A percentile compares a stretch with the other conserved stretches of the same genome.
phyloP scores from a whole-genome alignment of 2,797 vertebrate genomes.

The Silurus lanzhouensis region DNA sequence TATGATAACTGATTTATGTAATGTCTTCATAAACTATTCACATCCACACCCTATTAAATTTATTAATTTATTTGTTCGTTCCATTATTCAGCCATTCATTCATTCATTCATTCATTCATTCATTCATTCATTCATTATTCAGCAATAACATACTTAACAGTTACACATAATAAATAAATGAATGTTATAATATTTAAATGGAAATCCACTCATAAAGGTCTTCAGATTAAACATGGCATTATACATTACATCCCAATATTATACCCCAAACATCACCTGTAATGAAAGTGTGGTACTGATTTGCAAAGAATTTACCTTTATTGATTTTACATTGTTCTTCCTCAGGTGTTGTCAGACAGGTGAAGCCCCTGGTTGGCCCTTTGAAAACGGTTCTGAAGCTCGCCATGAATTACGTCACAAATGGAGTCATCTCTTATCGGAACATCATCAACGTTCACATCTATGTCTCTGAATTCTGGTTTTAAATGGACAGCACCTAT shows the following conservation, averaged over 20 bases:
- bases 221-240: not conserved
- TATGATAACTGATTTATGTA: not conserved
- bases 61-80: too few relatives aligned
- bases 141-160: not conserved
- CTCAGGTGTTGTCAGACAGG: constrained; percentile 90
- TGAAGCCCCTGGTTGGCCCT: constrained; percentile 87
- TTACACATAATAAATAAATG: not conserved
- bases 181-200: not conserved
- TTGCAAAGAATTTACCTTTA: not conserved
- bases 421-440: constrained; percentile 85
- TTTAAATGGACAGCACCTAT: constrained; percentile 68
- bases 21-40: not conserved
- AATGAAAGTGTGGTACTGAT: not conserved
- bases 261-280: not conserved
- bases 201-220: not conserved
- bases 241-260: too few relatives aligned
- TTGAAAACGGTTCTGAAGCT: constrained; percentile 83
- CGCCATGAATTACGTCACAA: constrained; percentile 89
- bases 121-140: not conserved
- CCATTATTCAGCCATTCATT: not conserved
- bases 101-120: not conserved
- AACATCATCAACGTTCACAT: constrained; percentile 91
- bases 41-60: too few relatives aligned
- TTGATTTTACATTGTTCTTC: constrained; percentile 46
- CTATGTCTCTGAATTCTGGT: constrained; percentile 95